phyloP scores from a whole-genome alignment of 2,797 vertebrate species.

The Chanos chanos region DNA sequence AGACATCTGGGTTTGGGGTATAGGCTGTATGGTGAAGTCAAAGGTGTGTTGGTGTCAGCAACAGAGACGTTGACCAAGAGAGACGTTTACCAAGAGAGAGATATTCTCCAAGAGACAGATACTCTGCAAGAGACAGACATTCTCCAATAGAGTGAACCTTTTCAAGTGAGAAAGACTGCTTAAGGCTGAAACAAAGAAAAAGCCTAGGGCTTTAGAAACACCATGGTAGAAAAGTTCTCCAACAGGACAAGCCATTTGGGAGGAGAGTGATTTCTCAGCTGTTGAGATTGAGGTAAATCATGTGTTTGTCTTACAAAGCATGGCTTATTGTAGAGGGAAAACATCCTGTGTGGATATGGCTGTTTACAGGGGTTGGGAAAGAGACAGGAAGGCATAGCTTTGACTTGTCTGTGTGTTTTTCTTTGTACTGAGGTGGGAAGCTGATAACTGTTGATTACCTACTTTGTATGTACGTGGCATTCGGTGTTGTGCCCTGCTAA shows the following conservation, averaged over 20 bases:
- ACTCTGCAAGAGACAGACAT: neutral
- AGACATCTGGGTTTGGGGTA: slow-evolving; percentile 7
- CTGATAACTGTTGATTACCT: neutral
- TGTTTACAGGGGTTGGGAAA: slow-evolving; percentile 23
- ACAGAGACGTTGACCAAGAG: neutral
- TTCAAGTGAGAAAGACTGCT: too few relatives aligned
- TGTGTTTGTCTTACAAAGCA: neutral
- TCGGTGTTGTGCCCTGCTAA: too few relatives aligned
- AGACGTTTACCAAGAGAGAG: neutral
- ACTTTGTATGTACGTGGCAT: neutral
- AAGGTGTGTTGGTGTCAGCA: slow-evolving; percentile 20
- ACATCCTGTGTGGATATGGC: neutral
- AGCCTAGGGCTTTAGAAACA: too few relatives aligned
- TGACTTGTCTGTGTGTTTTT: slow-evolving; percentile 2
- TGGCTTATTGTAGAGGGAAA: slow-evolving; percentile 6
- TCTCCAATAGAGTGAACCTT: too few relatives aligned
- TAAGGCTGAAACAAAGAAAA: too few relatives aligned
- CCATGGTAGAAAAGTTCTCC: too few relatives aligned
- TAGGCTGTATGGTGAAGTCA: too few relatives aligned
- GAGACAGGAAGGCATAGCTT: slow-evolving; percentile 30
- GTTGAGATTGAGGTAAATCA: slow-evolving; percentile 11
- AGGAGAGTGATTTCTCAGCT: slow-evolving; percentile 16
- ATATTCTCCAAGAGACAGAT: too few relatives aligned
- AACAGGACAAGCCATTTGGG: too few relatives aligned
- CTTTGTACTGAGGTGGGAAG: slow-evolving; percentile 11